phyloP scores from a whole-genome alignment of 92 coral and sea anemone species.

The Heteractis magnifica region DNA sequence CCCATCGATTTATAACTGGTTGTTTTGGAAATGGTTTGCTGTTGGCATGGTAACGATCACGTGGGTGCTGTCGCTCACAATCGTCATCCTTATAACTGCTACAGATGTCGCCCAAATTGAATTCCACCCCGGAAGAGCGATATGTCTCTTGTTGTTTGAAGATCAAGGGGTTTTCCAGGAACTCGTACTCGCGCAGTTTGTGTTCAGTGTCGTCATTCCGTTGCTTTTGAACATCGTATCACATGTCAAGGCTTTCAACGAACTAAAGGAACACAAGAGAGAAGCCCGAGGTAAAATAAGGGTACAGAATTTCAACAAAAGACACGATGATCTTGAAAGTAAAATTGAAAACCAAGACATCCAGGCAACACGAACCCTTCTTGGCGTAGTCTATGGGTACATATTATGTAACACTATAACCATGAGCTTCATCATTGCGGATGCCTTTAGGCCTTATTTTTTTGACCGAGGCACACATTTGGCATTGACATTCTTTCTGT shows the following conservation, averaged over 20 bases:
- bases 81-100: conserved; percentile 4
- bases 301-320: conserved; percentile 14
- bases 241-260: conserved; percentile 17
- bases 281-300: conserved; percentile 27
- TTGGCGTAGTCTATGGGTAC: conserved; percentile 15
- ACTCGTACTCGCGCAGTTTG: conserved; percentile 4
- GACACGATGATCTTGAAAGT: conserved; percentile 12
- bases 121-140: conserved; percentile 31
- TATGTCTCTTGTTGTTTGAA: conserved; percentile 7
- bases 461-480: conserved; percentile 25
- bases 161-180: neutral
- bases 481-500: conserved; percentile 25
- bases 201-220: conserved; percentile 21
- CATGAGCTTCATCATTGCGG: conserved; percentile 16
- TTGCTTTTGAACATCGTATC: conserved; percentile 10
- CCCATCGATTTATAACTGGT: conserved; percentile 1
- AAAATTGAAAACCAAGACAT: neutral
- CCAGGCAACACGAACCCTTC: conserved; percentile 16
- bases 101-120: neutral
- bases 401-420: conserved; percentile 10
- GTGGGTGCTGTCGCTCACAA: conserved; percentile 1
- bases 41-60: conserved; percentile 13
- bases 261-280: conserved; percentile 31
- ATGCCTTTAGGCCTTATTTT: conserved; percentile 20
- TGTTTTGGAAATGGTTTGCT: conserved; percentile 17